A percentile compares a stretch with the other conserved stretches of the same genome.
Conservation (phyloP, 2,113 vertebrate species). For the Channa maculata region DNA sequence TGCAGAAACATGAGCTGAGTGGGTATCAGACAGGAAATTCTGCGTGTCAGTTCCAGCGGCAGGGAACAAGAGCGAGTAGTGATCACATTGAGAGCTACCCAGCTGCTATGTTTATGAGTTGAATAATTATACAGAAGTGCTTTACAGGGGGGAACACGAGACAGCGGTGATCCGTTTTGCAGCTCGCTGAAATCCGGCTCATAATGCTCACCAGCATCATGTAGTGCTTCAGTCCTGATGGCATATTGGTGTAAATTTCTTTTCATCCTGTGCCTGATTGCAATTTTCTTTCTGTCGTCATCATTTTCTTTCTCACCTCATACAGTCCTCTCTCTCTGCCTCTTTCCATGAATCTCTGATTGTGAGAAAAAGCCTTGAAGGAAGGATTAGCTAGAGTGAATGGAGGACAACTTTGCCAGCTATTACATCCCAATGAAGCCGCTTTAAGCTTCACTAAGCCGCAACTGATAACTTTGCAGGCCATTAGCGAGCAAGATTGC, state of each 20-base stretch:
- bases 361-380: slow-evolving; percentile 75
- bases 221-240: slow-evolving; percentile 47
- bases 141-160: slow-evolving; percentile 39
- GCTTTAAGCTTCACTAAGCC: slow-evolving; percentile 83
- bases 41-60: slow-evolving; percentile 52
- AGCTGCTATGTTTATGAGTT: slow-evolving; percentile 66
- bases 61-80: slow-evolving; percentile 40
- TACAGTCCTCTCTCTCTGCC: slow-evolving; percentile 53
- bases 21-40: slow-evolving; percentile 69
- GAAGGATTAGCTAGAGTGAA: slow-evolving; percentile 81
- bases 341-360: slow-evolving; percentile 74
- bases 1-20: slow-evolving; percentile 31
- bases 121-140: slow-evolving; percentile 69
- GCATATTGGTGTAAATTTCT: slow-evolving; percentile 59
- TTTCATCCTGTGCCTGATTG: slow-evolving; percentile 67
- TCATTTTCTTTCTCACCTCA: slow-evolving; percentile 51
- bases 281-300: slow-evolving; percentile 66
- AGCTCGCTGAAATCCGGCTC: slow-evolving; percentile 45
- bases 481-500: slow-evolving; percentile 81
- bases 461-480: slow-evolving; percentile 85
- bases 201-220: slow-evolving; percentile 37
- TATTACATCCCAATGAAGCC: slow-evolving; percentile 83
- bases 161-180: slow-evolving; percentile 39
- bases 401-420: slow-evolving; percentile 80
- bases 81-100: slow-evolving; percentile 42